Evolutionary conservation across 2,113 vertebrate species (phyloP).

Genomic region (Halcyon senegalensis): DNA sequence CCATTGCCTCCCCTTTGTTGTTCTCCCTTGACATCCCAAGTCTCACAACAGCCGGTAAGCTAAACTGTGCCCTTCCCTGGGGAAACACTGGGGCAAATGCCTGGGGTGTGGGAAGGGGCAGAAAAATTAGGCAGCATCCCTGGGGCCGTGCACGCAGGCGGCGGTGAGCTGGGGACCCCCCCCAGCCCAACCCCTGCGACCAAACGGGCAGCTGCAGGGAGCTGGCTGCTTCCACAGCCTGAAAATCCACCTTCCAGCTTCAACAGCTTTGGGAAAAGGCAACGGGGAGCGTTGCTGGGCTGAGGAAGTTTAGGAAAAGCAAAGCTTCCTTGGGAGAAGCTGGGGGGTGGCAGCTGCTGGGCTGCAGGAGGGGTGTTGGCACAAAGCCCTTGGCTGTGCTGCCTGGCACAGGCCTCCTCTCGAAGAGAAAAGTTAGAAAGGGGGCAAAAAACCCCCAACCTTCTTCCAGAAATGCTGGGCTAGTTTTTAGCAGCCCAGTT

Average conservation of each 20-base stretch:
- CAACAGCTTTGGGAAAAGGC: neutral
- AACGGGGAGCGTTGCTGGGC: neutral
- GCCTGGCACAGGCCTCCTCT: neutral
- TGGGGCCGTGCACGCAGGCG: rapidly evolving
- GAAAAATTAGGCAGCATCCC: neutral
- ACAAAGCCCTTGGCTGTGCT: neutral
- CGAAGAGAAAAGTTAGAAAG: neutral
- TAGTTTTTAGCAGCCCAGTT: neutral
- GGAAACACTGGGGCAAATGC: neutral
- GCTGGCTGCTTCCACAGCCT: neutral
- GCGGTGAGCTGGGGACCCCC: neutral
- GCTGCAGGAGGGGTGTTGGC: neutral
- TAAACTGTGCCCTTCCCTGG: neutral
- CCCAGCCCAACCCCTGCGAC: neutral
- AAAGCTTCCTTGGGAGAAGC: neutral
- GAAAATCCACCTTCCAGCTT: neutral
- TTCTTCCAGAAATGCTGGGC: neutral
- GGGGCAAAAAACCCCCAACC: no score
- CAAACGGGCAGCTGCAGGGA: neutral
- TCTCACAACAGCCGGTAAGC: neutral
- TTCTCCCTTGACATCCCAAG: neutral
- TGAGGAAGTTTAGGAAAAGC: neutral
- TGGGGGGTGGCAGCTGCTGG: neutral
- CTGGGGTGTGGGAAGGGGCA: neutral
- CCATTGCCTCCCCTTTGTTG: neutral